Evolutionary conservation across 1,140 invertebrate species (phyloP), one percentile per base, ranked within the genome.

Genomic region (Tribolium madens): DNA sequence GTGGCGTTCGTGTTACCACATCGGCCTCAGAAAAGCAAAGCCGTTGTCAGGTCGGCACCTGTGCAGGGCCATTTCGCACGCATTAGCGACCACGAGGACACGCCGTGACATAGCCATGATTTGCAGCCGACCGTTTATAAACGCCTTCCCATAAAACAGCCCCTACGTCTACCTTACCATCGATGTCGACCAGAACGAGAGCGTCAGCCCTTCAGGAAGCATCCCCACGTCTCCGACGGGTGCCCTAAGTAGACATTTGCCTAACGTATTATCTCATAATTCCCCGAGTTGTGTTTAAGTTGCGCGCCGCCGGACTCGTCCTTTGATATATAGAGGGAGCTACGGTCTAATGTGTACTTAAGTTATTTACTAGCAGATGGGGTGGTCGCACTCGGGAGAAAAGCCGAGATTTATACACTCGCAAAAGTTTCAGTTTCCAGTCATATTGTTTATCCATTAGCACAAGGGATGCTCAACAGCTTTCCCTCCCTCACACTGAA

Each of bases 251-350:
- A 84, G 83, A 84, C 83, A 82, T 84, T 84, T 84, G 77, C 81
- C 79, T 81, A 84, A 83, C 81, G 83, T 81, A 84, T 84, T 84
- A 84, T 83, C 83, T 82, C 82, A 83, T 84, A 84, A 84, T 83
- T 84, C 82, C 81, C 80, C 15, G 78, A 80, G 78, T 83, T 82
- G 81, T 84, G 81, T 84, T 84, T 84, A 84, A 84, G 83, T 83
- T 83, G 78, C 76, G 76, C 75, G 46, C 64, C 64, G 48, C 79
- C 73, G 81, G 81, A 80, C 81, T 80, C 76, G 77, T 80, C 79
- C 78, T 79, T 79, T 84, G 83, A 84, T 84, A 84, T 83, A 84
- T 84, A 80, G 80, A 78, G 69, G 82, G 78, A 76, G 77, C 60
- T 73, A 72, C 75, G 70, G 71, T 79, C 80, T 83, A 83, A 83